phyloP scores from a whole-genome alignment of 2,797 vertebrate species.

The Amazonetta brasiliensis region DNA sequence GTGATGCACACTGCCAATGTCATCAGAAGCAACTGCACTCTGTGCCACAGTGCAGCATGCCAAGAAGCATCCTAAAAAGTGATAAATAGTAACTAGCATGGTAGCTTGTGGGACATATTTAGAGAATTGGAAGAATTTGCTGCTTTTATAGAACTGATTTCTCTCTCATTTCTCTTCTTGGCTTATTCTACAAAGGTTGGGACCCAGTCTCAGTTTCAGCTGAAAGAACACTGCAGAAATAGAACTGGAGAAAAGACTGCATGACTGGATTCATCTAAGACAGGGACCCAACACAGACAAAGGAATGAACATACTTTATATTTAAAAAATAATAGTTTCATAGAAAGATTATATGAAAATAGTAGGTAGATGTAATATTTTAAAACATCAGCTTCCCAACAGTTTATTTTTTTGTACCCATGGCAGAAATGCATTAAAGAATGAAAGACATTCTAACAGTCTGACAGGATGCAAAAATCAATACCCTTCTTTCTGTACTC shows the following conservation, averaged over 20 bases:
- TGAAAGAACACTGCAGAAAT: not conserved
- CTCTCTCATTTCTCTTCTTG: not conserved
- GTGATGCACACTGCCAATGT: not conserved
- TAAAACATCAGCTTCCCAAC: not conserved
- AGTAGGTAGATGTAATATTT: not conserved
- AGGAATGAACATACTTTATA: not conserved
- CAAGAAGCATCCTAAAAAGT: not conserved
- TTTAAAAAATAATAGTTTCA: not conserved
- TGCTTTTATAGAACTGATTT: not conserved
- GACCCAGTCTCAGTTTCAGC: not conserved
- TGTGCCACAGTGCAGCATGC: not conserved
- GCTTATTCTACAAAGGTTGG: not conserved
- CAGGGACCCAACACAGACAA: not conserved
- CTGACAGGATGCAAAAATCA: not conserved
- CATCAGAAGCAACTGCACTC: not conserved
- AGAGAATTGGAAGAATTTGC: not conserved
- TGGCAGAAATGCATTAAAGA: not conserved
- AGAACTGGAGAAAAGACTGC: not conserved
- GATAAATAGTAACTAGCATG: not conserved
- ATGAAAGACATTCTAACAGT: not conserved
- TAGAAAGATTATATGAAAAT: not conserved
- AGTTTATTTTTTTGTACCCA: not conserved
- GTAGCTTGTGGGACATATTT: not conserved
- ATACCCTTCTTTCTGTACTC: not conserved
- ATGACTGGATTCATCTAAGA: not conserved